These are phyloP conservation scores for Propithecus perrieri DNA, from an alignment of 2,797 vertebrate species.

Conservation along the genomic window DNA sequence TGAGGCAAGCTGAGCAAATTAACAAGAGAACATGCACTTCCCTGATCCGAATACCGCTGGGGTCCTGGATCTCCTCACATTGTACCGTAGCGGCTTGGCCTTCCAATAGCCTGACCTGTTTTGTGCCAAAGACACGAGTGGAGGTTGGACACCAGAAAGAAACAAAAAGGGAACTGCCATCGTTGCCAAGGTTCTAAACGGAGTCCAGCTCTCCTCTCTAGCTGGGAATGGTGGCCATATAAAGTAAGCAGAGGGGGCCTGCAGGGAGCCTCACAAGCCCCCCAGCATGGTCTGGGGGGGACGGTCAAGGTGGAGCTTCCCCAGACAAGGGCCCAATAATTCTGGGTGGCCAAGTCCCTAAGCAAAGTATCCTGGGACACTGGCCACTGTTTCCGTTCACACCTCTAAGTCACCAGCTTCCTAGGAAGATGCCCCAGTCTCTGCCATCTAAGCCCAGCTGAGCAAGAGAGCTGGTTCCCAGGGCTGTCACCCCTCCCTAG, in stretches of 20 bases:
- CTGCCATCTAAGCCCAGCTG: background rate
- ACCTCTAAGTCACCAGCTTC: background rate
- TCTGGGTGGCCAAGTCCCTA: background rate
- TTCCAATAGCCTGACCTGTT: background rate
- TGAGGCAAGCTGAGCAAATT: background rate
- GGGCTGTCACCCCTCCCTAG: background rate
- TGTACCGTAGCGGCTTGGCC: background rate
- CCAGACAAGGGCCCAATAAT: background rate
- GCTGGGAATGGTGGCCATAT: background rate
- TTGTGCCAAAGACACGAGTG: background rate
- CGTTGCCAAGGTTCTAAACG: background rate
- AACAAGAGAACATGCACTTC: background rate
- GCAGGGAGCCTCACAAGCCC: background rate
- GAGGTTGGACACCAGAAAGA: background rate
- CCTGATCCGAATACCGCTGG: background rate
- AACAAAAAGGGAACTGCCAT: background rate
- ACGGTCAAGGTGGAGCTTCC: background rate
- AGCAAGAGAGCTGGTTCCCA: background rate
- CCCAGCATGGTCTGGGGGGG: rapidly evolving
- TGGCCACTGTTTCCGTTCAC: background rate
- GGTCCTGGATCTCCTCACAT: background rate
- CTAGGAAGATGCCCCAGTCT: background rate
- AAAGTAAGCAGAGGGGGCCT: background rate
- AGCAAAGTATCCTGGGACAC: background rate
- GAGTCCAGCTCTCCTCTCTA: background rate